phyloP scores from a whole-genome alignment of 2,888 invertebrate genomes.

The Cheiracanthium punctorium region DNA sequence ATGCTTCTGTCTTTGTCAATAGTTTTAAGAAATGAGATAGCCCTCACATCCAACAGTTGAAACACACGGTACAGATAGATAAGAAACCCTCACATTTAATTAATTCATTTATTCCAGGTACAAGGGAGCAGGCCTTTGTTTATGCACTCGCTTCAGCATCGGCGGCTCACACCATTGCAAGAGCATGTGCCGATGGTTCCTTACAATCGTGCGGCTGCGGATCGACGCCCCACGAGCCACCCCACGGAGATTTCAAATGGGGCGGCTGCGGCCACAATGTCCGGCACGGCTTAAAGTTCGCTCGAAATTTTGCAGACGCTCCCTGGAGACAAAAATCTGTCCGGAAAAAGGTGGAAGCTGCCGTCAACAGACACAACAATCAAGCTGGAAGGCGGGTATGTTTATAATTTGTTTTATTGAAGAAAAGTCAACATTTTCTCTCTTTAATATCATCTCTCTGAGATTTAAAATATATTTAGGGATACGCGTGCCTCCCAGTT shows the following conservation, averaged over 20 bases:
- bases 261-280: conserved; percentile 98
- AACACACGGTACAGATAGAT: too few relatives aligned
- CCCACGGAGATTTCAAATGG: conserved; percentile 87
- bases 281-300: conserved; percentile 94
- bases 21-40: too few relatives aligned
- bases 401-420: too few relatives aligned
- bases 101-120: conserved; percentile 81
- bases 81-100: too few relatives aligned
- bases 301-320: conserved; percentile 94
- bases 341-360: conserved; percentile 76
- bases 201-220: conserved; percentile 88
- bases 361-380: conserved; percentile 94
- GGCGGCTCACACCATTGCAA: conserved; percentile 93
- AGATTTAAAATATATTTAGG: too few relatives aligned
- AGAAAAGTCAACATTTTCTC: too few relatives aligned
- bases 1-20: too few relatives aligned
- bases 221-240: conserved; percentile 82
- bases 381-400: conserved; percentile 96
- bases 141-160: conserved; percentile 97
- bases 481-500: too few relatives aligned
- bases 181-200: conserved; percentile 94
- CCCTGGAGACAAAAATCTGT: conserved; percentile 77
- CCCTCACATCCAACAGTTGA: too few relatives aligned
- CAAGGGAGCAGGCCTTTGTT: conserved; percentile 95
- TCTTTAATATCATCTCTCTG: too few relatives aligned